Percentiles rank a stretch among this genome's conserved stretches.
Evolutionary conservation across 2,797 vertebrate species (phyloP).

Genomic region (Crocidura indochinensis): DNA sequence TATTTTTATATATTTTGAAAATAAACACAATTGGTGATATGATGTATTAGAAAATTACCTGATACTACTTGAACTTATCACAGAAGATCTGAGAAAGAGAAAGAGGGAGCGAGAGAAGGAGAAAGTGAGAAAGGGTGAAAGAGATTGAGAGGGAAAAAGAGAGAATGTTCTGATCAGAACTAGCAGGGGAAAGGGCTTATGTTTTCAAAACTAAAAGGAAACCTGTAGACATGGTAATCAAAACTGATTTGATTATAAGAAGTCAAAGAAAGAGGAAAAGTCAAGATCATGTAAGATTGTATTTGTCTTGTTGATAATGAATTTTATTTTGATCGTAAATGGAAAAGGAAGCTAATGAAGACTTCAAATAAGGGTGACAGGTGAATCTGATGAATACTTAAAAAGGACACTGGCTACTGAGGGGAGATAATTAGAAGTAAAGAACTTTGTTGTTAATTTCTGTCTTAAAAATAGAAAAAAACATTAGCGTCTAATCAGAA

Average conservation of each 20-base stretch:
- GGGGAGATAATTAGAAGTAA: neutral
- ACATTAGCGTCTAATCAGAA: too few species aligned
- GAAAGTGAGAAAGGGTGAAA: too few species aligned
- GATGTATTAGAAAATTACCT: constrained; percentile 11
- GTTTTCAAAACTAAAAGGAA: constrained; percentile 31
- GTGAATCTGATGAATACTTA: neutral
- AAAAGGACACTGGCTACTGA: neutral
- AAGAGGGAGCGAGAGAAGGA: too few species aligned
- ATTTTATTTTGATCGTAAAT: constrained; percentile 47
- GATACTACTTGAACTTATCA: neutral
- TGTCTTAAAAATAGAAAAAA: too few species aligned
- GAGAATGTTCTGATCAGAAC: neutral
- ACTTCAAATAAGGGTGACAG: constrained; percentile 1
- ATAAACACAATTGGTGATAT: neutral
- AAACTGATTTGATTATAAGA: neutral
- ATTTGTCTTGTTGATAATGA: neutral
- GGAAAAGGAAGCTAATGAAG: constrained; percentile 13
- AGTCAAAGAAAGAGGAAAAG: neutral
- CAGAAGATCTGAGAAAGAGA: neutral
- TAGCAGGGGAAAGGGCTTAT: neutral
- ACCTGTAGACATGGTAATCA: neutral
- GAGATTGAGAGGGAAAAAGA: too few species aligned
- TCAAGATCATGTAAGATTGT: neutral
- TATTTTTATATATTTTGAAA: neutral
- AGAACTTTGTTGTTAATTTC: too few species aligned